Evolutionary conservation across 2,888 invertebrate genomes (phyloP), one percentile per base, ranked within the genome.

Genomic region (Apeira syringaria): DNA sequence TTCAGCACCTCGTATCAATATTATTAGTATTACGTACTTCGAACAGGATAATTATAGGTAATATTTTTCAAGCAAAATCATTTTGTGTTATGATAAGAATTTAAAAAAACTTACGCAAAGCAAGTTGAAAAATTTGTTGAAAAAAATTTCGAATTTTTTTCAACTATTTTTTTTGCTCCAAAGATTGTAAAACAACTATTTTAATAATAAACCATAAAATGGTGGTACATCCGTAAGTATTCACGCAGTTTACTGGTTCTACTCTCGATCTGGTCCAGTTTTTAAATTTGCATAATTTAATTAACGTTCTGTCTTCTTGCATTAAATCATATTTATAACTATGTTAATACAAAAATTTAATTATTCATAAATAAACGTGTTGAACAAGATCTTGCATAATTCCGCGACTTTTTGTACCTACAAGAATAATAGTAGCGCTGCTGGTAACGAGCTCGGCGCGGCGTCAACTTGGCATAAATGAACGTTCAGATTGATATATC

Each of bases 321-420:
- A 26, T 17, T 15, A 10, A 20, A 5, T 34, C 35, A 20, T 20
- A 20, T 20, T 20, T 17, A 27, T 36, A 30, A 32, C 11, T 24
- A 26, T 11, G 12, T 27, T 12, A 8, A 11, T 2, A 22, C 17
- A 22, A 28, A 31, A 30, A 3, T 5, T 4, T 22, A 15, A 43
- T 43, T 43, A 43, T 43, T 32, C 36, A 27, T 32, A 27, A 18
- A 22, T 9, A 30, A 9, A 9, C 9, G 27, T 11, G 27, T 9
- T 22, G 13, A 20, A 15, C 26, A 2, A 27, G 22, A 36, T 36
- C 36, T 11, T 7, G 7, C 20, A 7, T 2, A 20, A 7, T 2
- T 7, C 20, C 7, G 20, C 5, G 20, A 7, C 6, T 17, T 20
- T 7, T 5, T 7, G 5, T 3, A 4, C 15, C 15, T 2, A 15